These are phyloP conservation scores for Apis mellifera DNA, from an alignment of 1,140 invertebrate species.

Conservation along the genomic window Amel_HAv3.1 CM009931.2:17714501-17715000, in stretches of 20 bases:
- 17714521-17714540: not conserved
- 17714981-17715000: too few species aligned
- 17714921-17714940: too few species aligned
- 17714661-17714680: slow-evolving; percentile 49
- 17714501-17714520: slow-evolving; percentile 2
- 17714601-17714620: not conserved
- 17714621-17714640: too few species aligned
- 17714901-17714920: too few species aligned
- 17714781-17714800: too few species aligned
- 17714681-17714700: slow-evolving; percentile 62
- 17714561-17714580: slow-evolving; percentile 15
- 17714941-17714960: too few species aligned
- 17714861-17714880: too few species aligned
- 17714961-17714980: too few species aligned
- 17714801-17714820: too few species aligned
- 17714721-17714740: slow-evolving; percentile 13
- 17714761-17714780: not conserved
- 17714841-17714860: too few species aligned
- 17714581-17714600: slow-evolving; percentile 24
- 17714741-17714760: slow-evolving; percentile 30
- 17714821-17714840: not conserved
- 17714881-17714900: too few species aligned
- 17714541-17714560: not conserved
- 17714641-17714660: not conserved
- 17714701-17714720: slow-evolving; percentile 55